These are phyloP conservation scores for Lepidurus arcticus DNA, from an alignment of 1,140 invertebrate species.

Conservation along the genomic window DNA sequence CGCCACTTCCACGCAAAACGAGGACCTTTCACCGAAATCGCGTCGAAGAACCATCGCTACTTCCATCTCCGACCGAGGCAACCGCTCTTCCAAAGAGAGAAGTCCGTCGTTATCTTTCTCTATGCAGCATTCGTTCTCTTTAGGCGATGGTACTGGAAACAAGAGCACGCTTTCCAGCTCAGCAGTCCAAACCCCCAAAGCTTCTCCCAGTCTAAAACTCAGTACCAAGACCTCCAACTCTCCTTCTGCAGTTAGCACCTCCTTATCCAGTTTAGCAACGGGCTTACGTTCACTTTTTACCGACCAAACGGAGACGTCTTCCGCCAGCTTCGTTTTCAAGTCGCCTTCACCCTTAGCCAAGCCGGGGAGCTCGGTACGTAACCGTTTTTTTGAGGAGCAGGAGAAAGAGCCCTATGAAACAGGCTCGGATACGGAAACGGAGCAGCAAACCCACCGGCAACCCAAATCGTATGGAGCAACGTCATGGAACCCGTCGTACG, in stretches of 20 bases:
- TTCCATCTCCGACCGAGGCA: neutral
- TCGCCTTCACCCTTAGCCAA: neutral
- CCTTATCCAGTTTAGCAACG: neutral
- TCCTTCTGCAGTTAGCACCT: neutral
- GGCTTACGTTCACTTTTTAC: constrained; percentile 1
- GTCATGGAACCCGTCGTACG: neutral
- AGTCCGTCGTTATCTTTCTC: constrained; percentile 26
- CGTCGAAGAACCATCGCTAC: neutral
- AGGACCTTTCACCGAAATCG: neutral
- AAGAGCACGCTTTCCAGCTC: neutral
- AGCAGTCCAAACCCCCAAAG: neutral
- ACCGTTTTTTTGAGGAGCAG: constrained; percentile 32
- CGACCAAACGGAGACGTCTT: neutral
- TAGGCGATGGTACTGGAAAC: constrained; percentile 16
- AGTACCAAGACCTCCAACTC: neutral
- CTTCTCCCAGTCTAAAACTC: no score
- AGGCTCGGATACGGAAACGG: constrained; percentile 31
- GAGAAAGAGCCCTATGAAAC: constrained; percentile 32
- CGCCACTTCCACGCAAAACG: neutral
- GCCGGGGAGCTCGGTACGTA: neutral
- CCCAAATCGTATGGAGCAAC: neutral
- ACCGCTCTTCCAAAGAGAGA: constrained; percentile 10
- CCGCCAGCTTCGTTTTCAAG: neutral
- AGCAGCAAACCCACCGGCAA: neutral
- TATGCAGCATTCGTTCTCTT: constrained; percentile 31